Evolutionary conservation across 37 sponge, comb jelly and placozoan species (phyloP).

Genomic region (Chondrosia reniformis): DNA sequence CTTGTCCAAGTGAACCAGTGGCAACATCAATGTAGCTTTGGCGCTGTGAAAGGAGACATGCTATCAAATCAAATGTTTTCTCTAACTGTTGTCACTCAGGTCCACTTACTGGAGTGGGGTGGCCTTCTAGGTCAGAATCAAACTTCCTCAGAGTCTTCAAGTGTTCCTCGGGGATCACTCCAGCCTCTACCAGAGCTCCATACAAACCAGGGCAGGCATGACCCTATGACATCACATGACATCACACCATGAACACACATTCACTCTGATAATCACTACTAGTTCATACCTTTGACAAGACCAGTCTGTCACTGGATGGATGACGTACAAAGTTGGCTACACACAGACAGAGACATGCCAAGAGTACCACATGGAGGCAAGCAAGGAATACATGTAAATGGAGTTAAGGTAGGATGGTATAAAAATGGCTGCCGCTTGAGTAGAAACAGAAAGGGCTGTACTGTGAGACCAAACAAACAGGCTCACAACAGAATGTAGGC

Average conservation of each 20-base stretch:
- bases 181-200: conserved; percentile 91
- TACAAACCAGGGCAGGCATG: conserved; percentile 96
- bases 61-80: neutral
- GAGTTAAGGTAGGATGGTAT: no score
- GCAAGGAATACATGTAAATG: no score
- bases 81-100: neutral
- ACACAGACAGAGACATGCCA: conserved; percentile 23
- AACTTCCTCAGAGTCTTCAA: conserved; percentile 84
- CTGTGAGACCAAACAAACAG: no score
- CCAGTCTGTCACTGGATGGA: conserved; percentile 88
- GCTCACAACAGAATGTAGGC: no score
- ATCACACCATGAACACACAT: neutral
- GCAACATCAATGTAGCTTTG: conserved; percentile 97
- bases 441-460: no score
- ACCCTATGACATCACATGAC: conserved; percentile 47
- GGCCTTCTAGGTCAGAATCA: conserved; percentile 88
- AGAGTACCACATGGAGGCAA: no score
- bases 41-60: conserved; percentile 44
- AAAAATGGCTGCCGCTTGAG: no score
- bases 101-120: conserved; percentile 84
- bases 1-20: conserved; percentile 98
- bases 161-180: conserved; percentile 77
- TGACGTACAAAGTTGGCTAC: conserved; percentile 74
- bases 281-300: conserved; percentile 92
- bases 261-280: neutral